Conservation (phyloP, 2,113 vertebrate genomes). For the Tapirus terrestris region DNA sequence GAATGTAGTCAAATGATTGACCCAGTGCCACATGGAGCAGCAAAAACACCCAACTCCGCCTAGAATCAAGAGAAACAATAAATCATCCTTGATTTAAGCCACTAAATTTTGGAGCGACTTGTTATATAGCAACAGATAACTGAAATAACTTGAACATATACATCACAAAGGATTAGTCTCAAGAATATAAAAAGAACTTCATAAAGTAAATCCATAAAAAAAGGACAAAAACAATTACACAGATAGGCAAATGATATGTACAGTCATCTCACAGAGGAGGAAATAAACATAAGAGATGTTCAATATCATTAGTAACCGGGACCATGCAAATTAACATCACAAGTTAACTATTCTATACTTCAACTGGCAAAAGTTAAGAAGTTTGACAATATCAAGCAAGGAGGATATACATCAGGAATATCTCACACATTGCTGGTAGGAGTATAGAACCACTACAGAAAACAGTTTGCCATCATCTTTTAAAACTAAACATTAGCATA, state of each 20-base stretch:
- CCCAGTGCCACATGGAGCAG: neutral
- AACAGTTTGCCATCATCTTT: neutral
- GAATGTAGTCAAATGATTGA: neutral
- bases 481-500: neutral
- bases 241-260: neutral
- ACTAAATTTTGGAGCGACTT: neutral
- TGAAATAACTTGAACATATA: neutral
- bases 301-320: neutral
- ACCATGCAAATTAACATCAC: neutral
- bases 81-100: neutral
- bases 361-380: neutral
- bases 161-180: neutral
- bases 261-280: neutral
- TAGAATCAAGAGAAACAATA: neutral
- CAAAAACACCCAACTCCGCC: neutral
- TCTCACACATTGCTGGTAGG: neutral
- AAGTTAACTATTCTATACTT: neutral
- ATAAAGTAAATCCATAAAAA: neutral
- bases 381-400: neutral
- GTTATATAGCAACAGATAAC: neutral
- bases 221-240: neutral
- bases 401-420: neutral
- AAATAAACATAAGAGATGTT: neutral
- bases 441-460: neutral
- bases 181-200: neutral